A percentile compares a stretch with the other conserved stretches of the same genome.
These are phyloP conservation scores for Sphenopsis melanotis DNA, from an alignment of 2,797 vertebrate species.

Conservation along the genomic window DNA sequence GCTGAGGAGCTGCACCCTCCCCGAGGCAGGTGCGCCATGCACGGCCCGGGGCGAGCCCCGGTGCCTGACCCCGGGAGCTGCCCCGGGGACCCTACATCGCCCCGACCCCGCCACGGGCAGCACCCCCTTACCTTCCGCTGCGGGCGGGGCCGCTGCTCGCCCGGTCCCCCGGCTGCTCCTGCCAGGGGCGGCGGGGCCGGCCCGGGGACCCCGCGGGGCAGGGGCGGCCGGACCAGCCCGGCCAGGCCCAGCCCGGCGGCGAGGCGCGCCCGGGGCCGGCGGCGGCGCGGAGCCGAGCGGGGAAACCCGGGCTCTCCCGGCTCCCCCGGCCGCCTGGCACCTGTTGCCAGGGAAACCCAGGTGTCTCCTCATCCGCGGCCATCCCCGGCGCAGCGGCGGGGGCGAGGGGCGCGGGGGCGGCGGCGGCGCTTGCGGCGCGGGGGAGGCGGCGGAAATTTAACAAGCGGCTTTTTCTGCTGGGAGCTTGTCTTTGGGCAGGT, in stretches of 20 bases:
- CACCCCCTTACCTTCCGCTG: slow-evolving; percentile 36
- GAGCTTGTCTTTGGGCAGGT: neutral
- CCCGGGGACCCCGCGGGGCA: neutral
- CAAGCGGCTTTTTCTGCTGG: neutral
- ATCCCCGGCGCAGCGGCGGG: neutral
- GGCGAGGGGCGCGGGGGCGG: neutral
- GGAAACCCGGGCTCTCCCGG: slow-evolving; percentile 22
- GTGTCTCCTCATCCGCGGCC: slow-evolving; percentile 52
- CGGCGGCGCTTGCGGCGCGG: neutral
- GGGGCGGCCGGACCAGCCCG: neutral
- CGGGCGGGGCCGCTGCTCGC: neutral
- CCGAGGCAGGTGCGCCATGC: neutral
- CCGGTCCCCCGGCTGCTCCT: neutral
- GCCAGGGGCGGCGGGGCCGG: neutral
- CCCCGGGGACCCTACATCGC: neutral
- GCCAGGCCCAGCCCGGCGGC: neutral
- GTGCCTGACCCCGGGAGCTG: neutral
- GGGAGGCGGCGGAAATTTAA: neutral
- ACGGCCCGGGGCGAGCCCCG: neutral
- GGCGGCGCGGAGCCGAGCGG: neutral
- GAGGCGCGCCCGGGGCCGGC: neutral
- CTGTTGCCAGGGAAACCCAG: slow-evolving; percentile 59
- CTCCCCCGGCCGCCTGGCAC: slow-evolving; percentile 1
- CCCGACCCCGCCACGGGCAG: neutral
- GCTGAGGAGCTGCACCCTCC: neutral